Base-by-base conservation (phyloP, 2,888 invertebrate genomes). In the Noctua janthina region DNA sequence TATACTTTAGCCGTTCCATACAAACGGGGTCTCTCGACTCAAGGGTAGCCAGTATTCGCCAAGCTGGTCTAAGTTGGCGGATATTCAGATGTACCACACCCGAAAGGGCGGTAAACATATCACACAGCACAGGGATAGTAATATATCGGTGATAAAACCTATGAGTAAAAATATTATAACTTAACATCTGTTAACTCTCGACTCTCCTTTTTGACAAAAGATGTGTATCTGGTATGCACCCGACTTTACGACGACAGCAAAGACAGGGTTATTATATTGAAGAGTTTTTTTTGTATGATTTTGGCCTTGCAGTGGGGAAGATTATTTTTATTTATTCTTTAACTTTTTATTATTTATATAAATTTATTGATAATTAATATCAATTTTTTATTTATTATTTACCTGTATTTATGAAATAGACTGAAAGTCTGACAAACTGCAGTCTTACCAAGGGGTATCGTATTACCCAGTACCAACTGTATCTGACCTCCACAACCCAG, bases 61-160 rank as follows among this genome's bases (percentile, higher is more conserved):
- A 79, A 79, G 56, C 71, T 80, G 79, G 72, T 2, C 72, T 56
- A 67, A 67, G 15, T 78, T 67, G 80, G 54, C 79, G 79, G 62
- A 64, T 15, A 8, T 8, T 80, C 2, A 62, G 62, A 62, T 62
- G 62, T 62, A 29, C 62, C 29, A 13, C 2, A 62, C 62, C 29
- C 15, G 7, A 6, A 15, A 29, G 62, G 29, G 29, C 29, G 62
- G 62, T 62, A 62, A 62, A 62, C 8, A 49, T 3, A 35, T 2
- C 35, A 35, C 35, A 35, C 35, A 1, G 35, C 35, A 51, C 17
- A 20, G 54, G 20, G 20, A 20, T 0, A 59, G 11, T 59, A 59
- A n/a, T 59, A 59, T n/a, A 11, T 1, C n/a, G 23, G 3, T 4
- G 23, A 23, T 54, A 7, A 23, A 59, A 59, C 59, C n/a, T 59